Conservation (phyloP, 2,113 vertebrate species). For the Coptodon bakossiorum region DNA sequence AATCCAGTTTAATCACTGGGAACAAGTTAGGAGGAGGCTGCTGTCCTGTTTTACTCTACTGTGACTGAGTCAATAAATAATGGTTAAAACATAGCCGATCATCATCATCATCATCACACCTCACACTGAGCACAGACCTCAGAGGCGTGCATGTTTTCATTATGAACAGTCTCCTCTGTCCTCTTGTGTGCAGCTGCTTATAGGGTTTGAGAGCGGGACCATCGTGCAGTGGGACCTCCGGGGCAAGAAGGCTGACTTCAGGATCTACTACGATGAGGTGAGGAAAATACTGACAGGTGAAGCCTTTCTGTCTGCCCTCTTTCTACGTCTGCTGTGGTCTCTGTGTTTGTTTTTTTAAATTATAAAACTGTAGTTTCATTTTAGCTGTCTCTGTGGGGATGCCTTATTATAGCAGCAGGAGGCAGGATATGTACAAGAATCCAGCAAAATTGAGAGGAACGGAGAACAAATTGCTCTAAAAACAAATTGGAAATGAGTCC, state of each 20-base stretch:
- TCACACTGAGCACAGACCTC: background rate
- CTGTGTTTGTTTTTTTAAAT: background rate
- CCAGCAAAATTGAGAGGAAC: background rate
- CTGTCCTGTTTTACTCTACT: background rate
- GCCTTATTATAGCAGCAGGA: background rate
- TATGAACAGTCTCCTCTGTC: background rate
- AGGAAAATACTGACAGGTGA: constrained; percentile 13
- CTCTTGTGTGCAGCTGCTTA: constrained; percentile 76
- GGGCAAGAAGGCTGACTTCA: constrained; percentile 89
- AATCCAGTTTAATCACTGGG: background rate
- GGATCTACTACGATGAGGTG: constrained; percentile 98
- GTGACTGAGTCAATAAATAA: background rate
- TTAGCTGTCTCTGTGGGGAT: background rate
- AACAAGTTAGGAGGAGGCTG: background rate
- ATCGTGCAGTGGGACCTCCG: constrained; percentile 93
- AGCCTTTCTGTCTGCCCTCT: background rate
- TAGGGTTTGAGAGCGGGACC: constrained; percentile 96
- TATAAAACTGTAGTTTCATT: background rate
- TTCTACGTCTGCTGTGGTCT: background rate
- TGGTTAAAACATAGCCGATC: background rate
- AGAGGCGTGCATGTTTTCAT: background rate
- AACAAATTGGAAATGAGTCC: background rate
- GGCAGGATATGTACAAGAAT: background rate
- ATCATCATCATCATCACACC: background rate
- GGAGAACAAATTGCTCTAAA: background rate